phyloP scores from a whole-genome alignment of 2,888 invertebrate genomes.

The Hermaeophaga mercurialis region DNA sequence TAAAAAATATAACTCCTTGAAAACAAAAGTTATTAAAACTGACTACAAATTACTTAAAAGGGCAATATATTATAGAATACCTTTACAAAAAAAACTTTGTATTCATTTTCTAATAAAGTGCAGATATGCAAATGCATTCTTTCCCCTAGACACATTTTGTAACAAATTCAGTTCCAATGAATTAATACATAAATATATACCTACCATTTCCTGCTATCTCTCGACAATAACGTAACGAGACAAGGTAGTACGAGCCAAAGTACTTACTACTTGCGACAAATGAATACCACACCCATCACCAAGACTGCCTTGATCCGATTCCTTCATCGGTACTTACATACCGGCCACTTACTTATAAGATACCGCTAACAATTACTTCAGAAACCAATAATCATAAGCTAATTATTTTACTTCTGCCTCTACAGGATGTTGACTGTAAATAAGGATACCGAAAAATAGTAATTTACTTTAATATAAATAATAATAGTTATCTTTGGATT shows the following conservation, averaged over 20 bases:
- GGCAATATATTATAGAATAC: no score
- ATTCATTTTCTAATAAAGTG: no score
- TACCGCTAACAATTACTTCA: conserved; percentile 24
- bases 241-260: conserved; percentile 36
- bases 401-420: not conserved
- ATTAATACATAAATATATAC: conserved; percentile 15
- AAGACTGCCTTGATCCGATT: conserved; percentile 50
- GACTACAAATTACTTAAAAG: no score
- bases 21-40: no score
- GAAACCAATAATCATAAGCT: conserved; percentile 22
- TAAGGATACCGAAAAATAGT: no score
- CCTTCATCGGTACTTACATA: conserved; percentile 38
- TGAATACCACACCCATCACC: conserved; percentile 45
- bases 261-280: conserved; percentile 21
- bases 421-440: not conserved
- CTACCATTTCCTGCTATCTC: conserved; percentile 34
- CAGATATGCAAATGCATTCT: conserved; percentile 6
- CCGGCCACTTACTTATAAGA: conserved; percentile 18
- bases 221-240: conserved; percentile 31
- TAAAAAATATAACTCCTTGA: no score
- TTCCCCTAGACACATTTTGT: conserved; percentile 19
- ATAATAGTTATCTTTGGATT: not conserved
- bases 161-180: conserved; percentile 12
- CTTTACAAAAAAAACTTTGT: no score
- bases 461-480: no score